phyloP scores from a whole-genome alignment of 2,888 invertebrate genomes.

The Sesia apiformis region DNA sequence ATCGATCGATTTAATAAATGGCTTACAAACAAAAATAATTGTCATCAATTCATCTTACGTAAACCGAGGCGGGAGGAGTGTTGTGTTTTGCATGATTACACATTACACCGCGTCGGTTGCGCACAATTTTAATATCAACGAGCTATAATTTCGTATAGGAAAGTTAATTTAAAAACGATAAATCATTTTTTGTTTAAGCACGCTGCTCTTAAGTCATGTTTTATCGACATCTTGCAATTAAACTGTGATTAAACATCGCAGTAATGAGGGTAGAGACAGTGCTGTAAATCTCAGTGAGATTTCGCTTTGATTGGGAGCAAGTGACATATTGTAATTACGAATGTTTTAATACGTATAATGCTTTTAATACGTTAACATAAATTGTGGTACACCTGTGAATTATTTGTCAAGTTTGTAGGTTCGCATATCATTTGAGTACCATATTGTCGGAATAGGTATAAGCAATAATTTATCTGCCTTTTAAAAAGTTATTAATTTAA shows the following conservation, averaged over 20 bases:
- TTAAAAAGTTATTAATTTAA: background rate
- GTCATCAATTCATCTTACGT: constrained; percentile 12
- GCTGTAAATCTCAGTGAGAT: constrained; percentile 2
- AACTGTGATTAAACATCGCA: background rate
- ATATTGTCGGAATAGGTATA: background rate
- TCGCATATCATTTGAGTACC: background rate
- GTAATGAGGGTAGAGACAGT: background rate
- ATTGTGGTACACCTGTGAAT: background rate
- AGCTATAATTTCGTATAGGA: constrained; percentile 4
- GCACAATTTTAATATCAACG: background rate
- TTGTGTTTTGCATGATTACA: constrained; percentile 11
- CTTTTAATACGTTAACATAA: background rate
- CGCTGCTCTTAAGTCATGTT: constrained; percentile 1
- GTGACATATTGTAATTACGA: background rate
- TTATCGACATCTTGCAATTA: background rate
- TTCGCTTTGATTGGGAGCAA: background rate
- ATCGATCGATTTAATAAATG: constrained; percentile 5
- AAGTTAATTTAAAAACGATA: constrained; percentile 16
- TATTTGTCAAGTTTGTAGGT: background rate
- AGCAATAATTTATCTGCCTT: background rate
- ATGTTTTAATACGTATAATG: background rate
- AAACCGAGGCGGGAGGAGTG: constrained; percentile 4
- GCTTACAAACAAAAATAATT: constrained; percentile 15
- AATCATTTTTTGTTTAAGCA: constrained; percentile 9
- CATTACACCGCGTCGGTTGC: constrained; percentile 3